phyloP scores from a whole-genome alignment of 2,113 vertebrate species.

The Forbesichthys agassizii region DNA sequence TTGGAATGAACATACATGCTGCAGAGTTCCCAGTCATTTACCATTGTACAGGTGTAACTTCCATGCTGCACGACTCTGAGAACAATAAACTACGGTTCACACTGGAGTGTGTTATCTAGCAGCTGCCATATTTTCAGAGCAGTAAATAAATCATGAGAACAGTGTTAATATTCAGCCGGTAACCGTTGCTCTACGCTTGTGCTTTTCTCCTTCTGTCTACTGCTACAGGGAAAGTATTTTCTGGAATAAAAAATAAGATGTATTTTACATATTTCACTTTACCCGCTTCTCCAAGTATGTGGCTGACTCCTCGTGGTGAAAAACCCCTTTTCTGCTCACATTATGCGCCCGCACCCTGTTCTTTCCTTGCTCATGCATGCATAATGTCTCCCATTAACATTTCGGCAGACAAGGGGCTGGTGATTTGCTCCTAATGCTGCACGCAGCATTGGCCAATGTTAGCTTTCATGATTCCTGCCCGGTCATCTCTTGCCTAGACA shows the following conservation, averaged over 20 bases:
- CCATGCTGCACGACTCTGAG: background rate
- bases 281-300: background rate
- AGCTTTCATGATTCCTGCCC: background rate
- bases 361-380: constrained; percentile 35
- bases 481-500: background rate
- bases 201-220: background rate
- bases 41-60: constrained; percentile 19
- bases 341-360: constrained; percentile 13
- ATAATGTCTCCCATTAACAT: constrained; percentile 49
- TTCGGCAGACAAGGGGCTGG: constrained; percentile 27
- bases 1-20: constrained; percentile 55
- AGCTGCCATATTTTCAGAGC: constrained; percentile 30
- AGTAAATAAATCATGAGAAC: constrained; percentile 77
- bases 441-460: background rate
- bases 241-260: no score
- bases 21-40: constrained; percentile 13
- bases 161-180: constrained; percentile 70
- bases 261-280: constrained; percentile 15
- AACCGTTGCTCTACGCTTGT: constrained; percentile 7
- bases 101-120: constrained; percentile 36
- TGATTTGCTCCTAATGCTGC: background rate
- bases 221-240: background rate
- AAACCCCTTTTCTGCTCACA: constrained; percentile 14
- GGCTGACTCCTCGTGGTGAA: background rate
- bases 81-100: constrained; percentile 18